Evolutionary conservation across 2,797 vertebrate species (phyloP), one percentile per base, ranked within the genome.

Genomic region (Champsocephalus gunnari): DNA sequence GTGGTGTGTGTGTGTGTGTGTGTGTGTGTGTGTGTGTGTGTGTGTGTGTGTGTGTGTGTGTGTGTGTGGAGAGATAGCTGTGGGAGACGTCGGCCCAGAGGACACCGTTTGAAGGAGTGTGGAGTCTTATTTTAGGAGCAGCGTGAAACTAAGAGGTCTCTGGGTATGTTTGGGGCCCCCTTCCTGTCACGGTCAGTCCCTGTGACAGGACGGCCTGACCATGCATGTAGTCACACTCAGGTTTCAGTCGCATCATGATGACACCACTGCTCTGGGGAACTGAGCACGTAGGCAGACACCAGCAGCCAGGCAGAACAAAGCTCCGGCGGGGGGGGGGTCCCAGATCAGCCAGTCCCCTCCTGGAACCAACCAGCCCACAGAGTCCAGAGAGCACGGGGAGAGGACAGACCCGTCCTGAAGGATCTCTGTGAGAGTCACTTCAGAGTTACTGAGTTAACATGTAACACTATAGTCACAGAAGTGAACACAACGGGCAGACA

Each of bases 221-320:
- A 92, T 90, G 88, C 88, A 85, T 93, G 87, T 85, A 92, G 92
- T 77, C 64, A 78, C 80, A 80, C 88, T 86, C 85, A 86, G 91
- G 88, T 92, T 88, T 83, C 68, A 79, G 88, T 85, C 54, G 69
- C 83, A 89, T 92, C 86, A 86, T 87, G 79, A 90, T 85, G 88
- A 86, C 83, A 85, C 66, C 9, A 67, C 62, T 50, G 77, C 88
- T 88, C 87, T 38, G 67, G 87, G 87, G 87, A 87, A 75, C 61
- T 69, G 28, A 73, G 75, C 41, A 66, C 54, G 60, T 62, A 66
- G 73, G 65, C 79, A 81, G 82, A 85, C 81, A 88, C 72, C 80
- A 64, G 79, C 85, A 86, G 77, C 90, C 89, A 87, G 86, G 85
- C 89, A 88, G 88, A 91, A 89, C 89, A 85, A 79, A 71, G 55